Conservation (phyloP, 2,797 vertebrate species). For the Crocidura indochinensis region DNA sequence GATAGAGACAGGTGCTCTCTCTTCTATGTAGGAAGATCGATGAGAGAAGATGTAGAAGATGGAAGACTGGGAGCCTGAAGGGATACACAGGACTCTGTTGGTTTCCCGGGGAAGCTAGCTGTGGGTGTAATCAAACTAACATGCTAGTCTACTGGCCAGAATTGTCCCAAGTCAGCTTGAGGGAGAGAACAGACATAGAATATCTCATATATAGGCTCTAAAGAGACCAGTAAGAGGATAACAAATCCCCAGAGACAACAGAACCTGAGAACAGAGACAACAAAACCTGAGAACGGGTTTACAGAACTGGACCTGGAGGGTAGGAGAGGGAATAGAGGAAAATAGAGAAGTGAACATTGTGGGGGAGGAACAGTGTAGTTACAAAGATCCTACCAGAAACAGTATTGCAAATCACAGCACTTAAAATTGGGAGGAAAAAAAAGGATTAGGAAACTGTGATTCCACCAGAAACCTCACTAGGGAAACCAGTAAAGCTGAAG, state of each 20-base stretch:
- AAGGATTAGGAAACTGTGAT: not conserved
- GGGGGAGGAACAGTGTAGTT: too few species aligned
- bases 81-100: not conserved
- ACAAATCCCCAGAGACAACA: too few species aligned
- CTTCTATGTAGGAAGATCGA: not conserved
- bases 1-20: not conserved
- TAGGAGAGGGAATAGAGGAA: too few species aligned
- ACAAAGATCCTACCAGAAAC: too few species aligned
- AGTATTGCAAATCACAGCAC: not conserved
- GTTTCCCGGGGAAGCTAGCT: not conserved
- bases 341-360: too few species aligned
- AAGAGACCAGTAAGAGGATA: too few species aligned
- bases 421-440: not conserved
- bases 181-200: too few species aligned
- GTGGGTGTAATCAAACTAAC: not conserved
- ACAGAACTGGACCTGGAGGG: too few species aligned
- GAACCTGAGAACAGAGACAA: too few species aligned
- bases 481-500: not conserved
- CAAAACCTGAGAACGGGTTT: too few species aligned
- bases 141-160: not conserved
- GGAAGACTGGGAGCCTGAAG: not conserved
- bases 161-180: not conserved
- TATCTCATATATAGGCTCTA: too few species aligned
- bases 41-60: too few species aligned
- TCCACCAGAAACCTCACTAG: not conserved